Evolutionary conservation across 2,797 vertebrate species (phyloP).

Genomic region (Anisognathus igniventris): DNA sequence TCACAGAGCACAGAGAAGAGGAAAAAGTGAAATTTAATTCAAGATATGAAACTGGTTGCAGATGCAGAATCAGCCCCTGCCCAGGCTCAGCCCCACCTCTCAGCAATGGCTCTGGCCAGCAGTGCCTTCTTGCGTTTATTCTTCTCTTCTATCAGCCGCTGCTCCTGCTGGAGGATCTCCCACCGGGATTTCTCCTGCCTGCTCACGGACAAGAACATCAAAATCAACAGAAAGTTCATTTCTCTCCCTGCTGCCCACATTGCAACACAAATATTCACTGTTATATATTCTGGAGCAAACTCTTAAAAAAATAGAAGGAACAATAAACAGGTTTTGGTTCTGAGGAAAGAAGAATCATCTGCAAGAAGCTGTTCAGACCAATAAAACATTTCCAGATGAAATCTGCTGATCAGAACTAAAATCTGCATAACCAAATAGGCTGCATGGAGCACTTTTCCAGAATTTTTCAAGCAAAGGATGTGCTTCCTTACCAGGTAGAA

Average conservation of each 20-base stretch:
- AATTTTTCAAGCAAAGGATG: constrained; percentile 2
- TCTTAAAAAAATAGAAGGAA: neutral
- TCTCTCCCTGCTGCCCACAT: neutral
- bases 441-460: neutral
- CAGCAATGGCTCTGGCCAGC: constrained; percentile 89
- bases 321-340: constrained; percentile 28
- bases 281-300: neutral
- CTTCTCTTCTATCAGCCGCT: constrained; percentile 89
- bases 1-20: neutral
- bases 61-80: neutral
- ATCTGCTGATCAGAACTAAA: constrained; percentile 29
- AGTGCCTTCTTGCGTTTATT: constrained; percentile 94
- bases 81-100: constrained; percentile 80
- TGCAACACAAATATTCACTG: neutral
- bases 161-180: constrained; percentile 89
- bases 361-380: constrained; percentile 8
- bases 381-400: constrained; percentile 37
- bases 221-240: constrained; percentile 16
- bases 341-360: constrained; percentile 14
- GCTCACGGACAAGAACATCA: neutral
- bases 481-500: neutral
- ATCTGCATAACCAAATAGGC: constrained; percentile 2
- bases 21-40: neutral
- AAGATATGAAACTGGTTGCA: neutral
- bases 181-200: constrained; percentile 88